Evolutionary conservation across 2,888 invertebrate species (phyloP).

Genomic region (Eupeodes latifasciatus): DNA sequence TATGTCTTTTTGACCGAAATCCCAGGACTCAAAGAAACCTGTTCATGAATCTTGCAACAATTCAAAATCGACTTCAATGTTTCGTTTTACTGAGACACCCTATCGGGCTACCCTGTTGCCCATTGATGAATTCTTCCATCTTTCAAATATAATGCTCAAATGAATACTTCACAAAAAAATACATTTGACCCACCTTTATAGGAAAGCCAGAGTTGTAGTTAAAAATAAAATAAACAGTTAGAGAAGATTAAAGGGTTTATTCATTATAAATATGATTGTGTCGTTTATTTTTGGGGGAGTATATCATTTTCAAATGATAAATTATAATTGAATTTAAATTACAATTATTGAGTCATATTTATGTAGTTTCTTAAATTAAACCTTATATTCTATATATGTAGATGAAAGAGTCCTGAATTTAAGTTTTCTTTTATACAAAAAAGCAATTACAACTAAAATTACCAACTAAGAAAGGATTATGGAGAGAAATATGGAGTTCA

Average conservation of each 20-base stretch:
- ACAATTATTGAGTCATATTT: conserved; percentile 6
- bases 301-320: conserved; percentile 35
- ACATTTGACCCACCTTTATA: too few species aligned
- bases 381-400: conserved; percentile 23
- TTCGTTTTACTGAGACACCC: too few species aligned
- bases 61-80: too few species aligned
- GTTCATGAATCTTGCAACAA: too few species aligned
- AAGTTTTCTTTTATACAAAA: background rate
- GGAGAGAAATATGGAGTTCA: conserved; percentile 66
- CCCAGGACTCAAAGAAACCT: too few species aligned
- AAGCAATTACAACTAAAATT: conserved; percentile 9
- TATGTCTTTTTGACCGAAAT: too few species aligned
- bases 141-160: too few species aligned
- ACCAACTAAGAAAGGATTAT: conserved; percentile 22
- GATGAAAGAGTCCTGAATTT: conserved; percentile 17
- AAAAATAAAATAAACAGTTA: background rate
- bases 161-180: too few species aligned
- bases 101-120: too few species aligned
- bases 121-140: too few species aligned
- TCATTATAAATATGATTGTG: conserved; percentile 55
- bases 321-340: background rate
- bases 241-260: background rate
- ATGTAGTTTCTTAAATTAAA: conserved; percentile 32
- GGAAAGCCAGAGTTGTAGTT: too few species aligned
- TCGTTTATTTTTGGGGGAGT: background rate